phyloP scores from a whole-genome alignment of 2,113 vertebrate genomes.

The Rhipidura dahli region DNA sequence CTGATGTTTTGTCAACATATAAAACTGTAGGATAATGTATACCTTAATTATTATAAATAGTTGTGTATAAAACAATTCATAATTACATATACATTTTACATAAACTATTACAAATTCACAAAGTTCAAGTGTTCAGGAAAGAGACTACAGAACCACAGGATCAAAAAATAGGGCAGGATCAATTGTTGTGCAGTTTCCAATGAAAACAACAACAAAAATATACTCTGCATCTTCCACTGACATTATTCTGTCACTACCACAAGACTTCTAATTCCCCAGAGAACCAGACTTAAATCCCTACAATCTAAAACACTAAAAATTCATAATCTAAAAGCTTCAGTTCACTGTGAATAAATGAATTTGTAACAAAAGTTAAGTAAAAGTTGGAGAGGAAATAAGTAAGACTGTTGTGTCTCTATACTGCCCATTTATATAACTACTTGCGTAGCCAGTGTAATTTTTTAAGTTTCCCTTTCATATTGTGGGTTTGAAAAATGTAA shows the following conservation, averaged over 20 bases:
- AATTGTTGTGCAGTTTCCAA: neutral
- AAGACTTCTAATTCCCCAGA: neutral
- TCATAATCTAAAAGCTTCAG: neutral
- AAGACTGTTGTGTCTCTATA: neutral
- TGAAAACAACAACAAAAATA: neutral
- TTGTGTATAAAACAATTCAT: neutral
- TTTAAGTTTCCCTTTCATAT: neutral
- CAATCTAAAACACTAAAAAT: neutral
- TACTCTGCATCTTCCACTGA: neutral
- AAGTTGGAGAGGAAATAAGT: neutral
- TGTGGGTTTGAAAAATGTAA: neutral
- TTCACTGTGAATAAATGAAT: neutral
- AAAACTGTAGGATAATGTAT: neutral
- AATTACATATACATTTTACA: neutral
- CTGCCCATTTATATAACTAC: neutral
- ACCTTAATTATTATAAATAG: neutral
- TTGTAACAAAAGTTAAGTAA: neutral
- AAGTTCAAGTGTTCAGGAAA: neutral
- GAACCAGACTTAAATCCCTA: neutral
- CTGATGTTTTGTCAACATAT: neutral
- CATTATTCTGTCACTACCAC: neutral
- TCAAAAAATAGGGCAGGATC: neutral
- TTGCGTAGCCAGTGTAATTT: neutral
- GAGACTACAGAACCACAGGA: neutral
- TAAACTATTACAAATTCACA: neutral